These are phyloP conservation scores for Saimiri boliviensis DNA, from an alignment of 2,113 vertebrate genomes.

Conservation along the genomic window DNA sequence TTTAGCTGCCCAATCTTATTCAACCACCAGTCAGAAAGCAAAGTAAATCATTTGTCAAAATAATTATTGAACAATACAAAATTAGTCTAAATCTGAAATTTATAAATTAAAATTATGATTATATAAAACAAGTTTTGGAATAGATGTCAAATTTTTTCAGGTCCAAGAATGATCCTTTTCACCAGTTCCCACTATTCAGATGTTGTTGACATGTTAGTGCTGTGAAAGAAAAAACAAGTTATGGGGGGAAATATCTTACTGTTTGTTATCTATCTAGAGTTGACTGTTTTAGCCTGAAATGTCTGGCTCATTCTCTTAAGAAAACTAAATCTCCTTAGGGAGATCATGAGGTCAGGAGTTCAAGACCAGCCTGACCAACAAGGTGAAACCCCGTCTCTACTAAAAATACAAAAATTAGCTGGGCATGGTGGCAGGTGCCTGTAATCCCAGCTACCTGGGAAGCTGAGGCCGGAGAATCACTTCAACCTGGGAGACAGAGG, in stretches of 20 bases:
- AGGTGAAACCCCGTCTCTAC: too few species aligned
- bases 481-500: too few species aligned
- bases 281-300: background rate
- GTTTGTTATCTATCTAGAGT: background rate
- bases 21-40: background rate
- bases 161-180: background rate
- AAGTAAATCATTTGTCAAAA: background rate
- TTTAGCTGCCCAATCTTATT: background rate
- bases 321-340: background rate
- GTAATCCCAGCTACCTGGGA: too few species aligned
- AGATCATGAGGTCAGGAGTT: too few species aligned
- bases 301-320: background rate
- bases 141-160: background rate
- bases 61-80: background rate
- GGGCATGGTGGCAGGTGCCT: too few species aligned
- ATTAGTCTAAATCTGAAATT: background rate
- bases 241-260: background rate
- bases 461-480: too few species aligned
- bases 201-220: background rate
- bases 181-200: background rate
- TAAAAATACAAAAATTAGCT: too few species aligned
- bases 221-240: background rate
- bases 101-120: background rate
- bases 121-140: background rate
- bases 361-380: too few species aligned